Evolutionary conservation across 2,888 invertebrate species (phyloP), one percentile per base, ranked within the genome.

Genomic region (Polymixis flavicincta): DNA sequence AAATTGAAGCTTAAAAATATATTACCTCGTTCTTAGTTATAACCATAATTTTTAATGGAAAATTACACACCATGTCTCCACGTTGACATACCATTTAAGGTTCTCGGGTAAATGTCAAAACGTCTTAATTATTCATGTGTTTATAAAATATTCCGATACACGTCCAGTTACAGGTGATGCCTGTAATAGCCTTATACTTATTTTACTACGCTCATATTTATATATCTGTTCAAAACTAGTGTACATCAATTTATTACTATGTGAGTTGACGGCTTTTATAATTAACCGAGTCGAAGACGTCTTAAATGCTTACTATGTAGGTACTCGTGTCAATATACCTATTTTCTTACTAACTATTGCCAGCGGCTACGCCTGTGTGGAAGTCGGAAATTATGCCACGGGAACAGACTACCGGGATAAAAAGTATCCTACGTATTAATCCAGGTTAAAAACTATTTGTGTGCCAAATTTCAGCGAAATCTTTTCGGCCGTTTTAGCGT

Each of bases 81-180:
- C 67, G 84, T 81, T 84, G 84, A 83, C 84, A 72, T 81, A 70
- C 81, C 81, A 81, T 77, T 83, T 84, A 83, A 55, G 77, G 73
- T 54, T 68, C 64, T 7, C 57, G 60, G 59, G 55, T 83, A 78
- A 84, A 83, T 83, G 84, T 77, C 84, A 81, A 74, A 81, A 84
- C 55, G 74, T 81, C 83, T 81, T 84, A 77, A 77, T 84, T 79
- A 85, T 82, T 78, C 73, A 86, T 73, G 74, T 74, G 72, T 71
- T 76, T 85, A 67, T 83, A 74, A 80, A 75, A 74, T 76, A 78
- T 77, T 76, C 64, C 67, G 65, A 68, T 61, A 75, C 67, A 54
- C 37, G 54, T 19, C 32, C 54, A 28, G 42, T 60, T 73, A 84
- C 86, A 85, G 85, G 74, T 82, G 83, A 72, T 63, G 48, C 32